Conservation (phyloP, 64 coral and sea anemone genomes). For the Cladopsammia gracilis region DNA sequence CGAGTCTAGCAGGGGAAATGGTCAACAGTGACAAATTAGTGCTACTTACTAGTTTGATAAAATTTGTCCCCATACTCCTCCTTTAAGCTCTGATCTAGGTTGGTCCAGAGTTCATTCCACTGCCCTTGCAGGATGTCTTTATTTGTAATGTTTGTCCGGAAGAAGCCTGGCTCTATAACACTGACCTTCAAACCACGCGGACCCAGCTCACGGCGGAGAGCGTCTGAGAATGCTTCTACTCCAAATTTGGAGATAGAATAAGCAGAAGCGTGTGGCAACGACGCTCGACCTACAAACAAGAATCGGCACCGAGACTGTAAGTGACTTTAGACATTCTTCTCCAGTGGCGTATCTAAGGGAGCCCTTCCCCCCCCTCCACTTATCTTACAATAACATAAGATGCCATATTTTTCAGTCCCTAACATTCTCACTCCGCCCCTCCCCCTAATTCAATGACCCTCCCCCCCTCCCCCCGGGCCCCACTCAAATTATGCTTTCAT, state of each 20-base stretch:
- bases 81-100: slow-evolving; percentile 38
- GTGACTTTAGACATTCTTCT: no score
- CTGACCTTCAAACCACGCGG: slow-evolving; percentile 64
- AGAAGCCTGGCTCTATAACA: slow-evolving; percentile 96
- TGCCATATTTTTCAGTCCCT: no score
- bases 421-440: no score
- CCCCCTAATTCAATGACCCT: no score
- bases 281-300: slow-evolving; percentile 73
- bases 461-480: no score
- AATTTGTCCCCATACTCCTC: slow-evolving; percentile 86
- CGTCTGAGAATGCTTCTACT: slow-evolving; percentile 94
- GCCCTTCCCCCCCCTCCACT: no score
- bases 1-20: not conserved
- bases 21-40: not conserved
- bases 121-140: slow-evolving; percentile 32
- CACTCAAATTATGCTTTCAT: no score
- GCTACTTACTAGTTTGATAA: slow-evolving; percentile 72
- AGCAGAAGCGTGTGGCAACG: slow-evolving; percentile 69
- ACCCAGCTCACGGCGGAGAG: slow-evolving; percentile 79
- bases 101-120: slow-evolving; percentile 73
- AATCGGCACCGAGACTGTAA: not conserved
- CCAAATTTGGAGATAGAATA: slow-evolving; percentile 91
- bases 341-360: no score
- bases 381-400: no score
- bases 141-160: slow-evolving; percentile 75